phyloP scores from a whole-genome alignment of 1,140 invertebrate genomes.

The Brachionus plicatilis region DNA sequence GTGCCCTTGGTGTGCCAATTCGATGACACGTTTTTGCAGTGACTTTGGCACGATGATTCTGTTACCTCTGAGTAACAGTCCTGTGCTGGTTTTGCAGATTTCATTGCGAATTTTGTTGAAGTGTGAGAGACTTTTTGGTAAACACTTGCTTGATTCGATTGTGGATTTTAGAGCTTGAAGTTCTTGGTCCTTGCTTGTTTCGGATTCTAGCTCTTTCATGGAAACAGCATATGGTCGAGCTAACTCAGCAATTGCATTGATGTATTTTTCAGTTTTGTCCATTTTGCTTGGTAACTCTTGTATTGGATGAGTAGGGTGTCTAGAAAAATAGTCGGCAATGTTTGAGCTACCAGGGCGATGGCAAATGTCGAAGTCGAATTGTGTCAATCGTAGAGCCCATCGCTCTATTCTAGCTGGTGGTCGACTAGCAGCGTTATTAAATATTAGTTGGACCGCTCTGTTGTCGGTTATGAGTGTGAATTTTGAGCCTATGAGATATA shows the following conservation, averaged over 20 bases:
- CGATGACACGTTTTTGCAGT: neutral
- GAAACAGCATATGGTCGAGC: neutral
- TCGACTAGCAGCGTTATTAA: neutral
- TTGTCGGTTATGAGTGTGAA: neutral
- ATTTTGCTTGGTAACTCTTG: neutral
- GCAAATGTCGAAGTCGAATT: neutral
- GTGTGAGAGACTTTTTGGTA: neutral
- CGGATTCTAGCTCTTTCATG: neutral
- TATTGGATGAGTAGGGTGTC: neutral
- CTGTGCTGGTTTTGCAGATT: neutral
- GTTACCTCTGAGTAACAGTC: neutral
- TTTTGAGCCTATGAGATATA: conserved; percentile 17
- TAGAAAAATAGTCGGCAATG: too few relatives aligned
- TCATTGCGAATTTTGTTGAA: neutral
- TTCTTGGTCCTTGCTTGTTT: neutral
- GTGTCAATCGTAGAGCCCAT: neutral
- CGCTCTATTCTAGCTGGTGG: neutral
- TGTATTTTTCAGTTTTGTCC: neutral
- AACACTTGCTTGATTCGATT: neutral
- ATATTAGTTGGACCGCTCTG: neutral
- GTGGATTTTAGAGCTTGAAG: neutral
- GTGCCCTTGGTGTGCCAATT: neutral
- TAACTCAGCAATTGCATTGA: neutral
- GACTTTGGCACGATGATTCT: neutral
- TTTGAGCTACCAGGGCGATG: neutral